These are phyloP conservation scores for Nibea albiflora DNA, from an alignment of 2,113 vertebrate species.

Conservation along the genomic window DNA sequence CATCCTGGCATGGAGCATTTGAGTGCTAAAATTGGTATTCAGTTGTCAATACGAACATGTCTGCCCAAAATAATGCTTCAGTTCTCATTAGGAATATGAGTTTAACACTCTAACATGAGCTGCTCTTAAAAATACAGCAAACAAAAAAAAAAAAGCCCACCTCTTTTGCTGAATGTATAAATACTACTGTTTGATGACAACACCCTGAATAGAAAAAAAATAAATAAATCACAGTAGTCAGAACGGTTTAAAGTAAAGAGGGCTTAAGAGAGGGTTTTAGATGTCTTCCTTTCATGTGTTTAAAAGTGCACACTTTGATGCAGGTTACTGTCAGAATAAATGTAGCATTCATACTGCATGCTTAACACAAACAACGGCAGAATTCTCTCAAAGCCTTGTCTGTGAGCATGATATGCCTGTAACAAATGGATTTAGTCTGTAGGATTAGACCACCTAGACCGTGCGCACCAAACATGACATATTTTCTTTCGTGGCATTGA, in stretches of 20 bases:
- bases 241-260: slow-evolving; percentile 21
- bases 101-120: neutral
- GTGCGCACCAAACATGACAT: neutral
- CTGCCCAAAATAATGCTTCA: neutral
- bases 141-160: too few relatives aligned
- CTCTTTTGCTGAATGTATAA: slow-evolving; percentile 1
- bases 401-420: slow-evolving; percentile 27
- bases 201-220: neutral
- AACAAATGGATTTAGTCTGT: slow-evolving; percentile 46
- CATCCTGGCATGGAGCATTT: neutral
- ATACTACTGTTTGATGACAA: slow-evolving; percentile 8
- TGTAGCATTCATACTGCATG: slow-evolving; percentile 20
- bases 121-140: neutral
- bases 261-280: slow-evolving; percentile 29
- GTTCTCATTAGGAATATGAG: neutral
- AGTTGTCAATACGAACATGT: slow-evolving; percentile 11
- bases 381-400: slow-evolving; percentile 14
- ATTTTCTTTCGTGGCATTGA: neutral
- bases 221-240: neutral
- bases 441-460: slow-evolving; percentile 32
- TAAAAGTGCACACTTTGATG: slow-evolving; percentile 37
- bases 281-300: slow-evolving; percentile 41
- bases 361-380: slow-evolving; percentile 41
- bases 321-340: slow-evolving; percentile 44
- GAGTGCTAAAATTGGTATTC: neutral